phyloP scores from a whole-genome alignment of 2,113 vertebrate genomes.

The Cricetomys ansorgei region DNA sequence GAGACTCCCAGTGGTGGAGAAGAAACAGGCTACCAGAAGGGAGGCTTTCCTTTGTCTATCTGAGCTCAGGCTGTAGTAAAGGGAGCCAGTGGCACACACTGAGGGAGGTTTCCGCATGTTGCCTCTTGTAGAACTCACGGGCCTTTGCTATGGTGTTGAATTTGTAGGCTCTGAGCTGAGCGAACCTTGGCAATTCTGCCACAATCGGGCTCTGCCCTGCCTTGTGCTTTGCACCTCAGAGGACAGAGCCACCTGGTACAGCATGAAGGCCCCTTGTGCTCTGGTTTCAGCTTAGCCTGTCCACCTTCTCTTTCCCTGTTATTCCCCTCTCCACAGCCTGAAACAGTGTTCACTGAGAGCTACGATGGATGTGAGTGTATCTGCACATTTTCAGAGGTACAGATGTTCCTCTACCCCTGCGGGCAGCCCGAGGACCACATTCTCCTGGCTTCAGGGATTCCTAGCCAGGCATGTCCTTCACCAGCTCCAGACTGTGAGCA shows the following conservation, averaged over 20 bases:
- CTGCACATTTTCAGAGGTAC: background rate
- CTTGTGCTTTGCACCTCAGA: background rate
- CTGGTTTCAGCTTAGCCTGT: background rate
- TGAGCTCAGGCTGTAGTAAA: background rate
- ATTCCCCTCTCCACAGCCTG: background rate
- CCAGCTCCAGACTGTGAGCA: background rate
- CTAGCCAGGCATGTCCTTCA: background rate
- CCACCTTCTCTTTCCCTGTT: background rate
- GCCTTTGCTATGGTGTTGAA: background rate
- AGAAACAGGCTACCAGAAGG: background rate
- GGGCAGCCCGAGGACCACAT: background rate
- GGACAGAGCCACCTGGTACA: background rate
- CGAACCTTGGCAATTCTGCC: background rate
- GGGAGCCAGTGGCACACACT: rapidly evolving
- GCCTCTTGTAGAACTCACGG: background rate
- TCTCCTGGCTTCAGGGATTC: background rate
- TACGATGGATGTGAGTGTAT: background rate
- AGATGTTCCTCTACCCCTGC: background rate
- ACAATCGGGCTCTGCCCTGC: background rate
- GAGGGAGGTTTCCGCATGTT: no score
- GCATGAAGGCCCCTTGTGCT: background rate
- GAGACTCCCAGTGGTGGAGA: background rate
- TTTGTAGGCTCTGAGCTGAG: background rate
- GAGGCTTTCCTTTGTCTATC: background rate
- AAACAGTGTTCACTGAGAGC: background rate